Conservation (phyloP, 1,140 invertebrate species). For the Ostrea denselamellosa region DNA sequence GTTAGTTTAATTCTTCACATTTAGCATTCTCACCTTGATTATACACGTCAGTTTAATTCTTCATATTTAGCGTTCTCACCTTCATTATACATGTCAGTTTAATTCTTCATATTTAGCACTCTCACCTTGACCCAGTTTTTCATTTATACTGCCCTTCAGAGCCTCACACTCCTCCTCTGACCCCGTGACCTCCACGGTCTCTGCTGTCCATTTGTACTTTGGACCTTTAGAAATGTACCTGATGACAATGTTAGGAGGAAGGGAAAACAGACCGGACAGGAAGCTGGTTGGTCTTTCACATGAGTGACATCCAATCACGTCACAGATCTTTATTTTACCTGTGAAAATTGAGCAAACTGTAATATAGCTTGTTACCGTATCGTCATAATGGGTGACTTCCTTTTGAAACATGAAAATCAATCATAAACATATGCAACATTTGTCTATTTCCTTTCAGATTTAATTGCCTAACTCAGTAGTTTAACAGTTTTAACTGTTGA, state of each 20-base stretch:
- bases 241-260: slow-evolving; percentile 1
- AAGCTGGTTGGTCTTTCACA: neutral
- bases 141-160: neutral
- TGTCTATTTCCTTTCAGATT: neutral
- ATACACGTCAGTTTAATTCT: too few relatives aligned
- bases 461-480: too few relatives aligned
- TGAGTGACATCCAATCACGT: neutral
- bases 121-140: slow-evolving; percentile 21
- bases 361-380: neutral
- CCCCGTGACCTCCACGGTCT: slow-evolving; percentile 3
- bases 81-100: too few relatives aligned
- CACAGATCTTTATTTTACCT: slow-evolving; percentile 1
- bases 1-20: too few relatives aligned
- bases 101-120: too few relatives aligned
- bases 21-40: too few relatives aligned
- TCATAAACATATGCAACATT: neutral
- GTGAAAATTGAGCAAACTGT: neutral
- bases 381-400: neutral
- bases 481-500: too few relatives aligned
- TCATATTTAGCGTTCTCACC: too few relatives aligned
- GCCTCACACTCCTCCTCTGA: slow-evolving; percentile 9
- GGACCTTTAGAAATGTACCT: slow-evolving; percentile 1
- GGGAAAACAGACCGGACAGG: neutral
- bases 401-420: neutral
- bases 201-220: slow-evolving; percentile 8